These are phyloP conservation scores for Acanthosepion lycidas DNA, from an alignment of 2,888 invertebrate genomes.

Conservation along the genomic window DNA sequence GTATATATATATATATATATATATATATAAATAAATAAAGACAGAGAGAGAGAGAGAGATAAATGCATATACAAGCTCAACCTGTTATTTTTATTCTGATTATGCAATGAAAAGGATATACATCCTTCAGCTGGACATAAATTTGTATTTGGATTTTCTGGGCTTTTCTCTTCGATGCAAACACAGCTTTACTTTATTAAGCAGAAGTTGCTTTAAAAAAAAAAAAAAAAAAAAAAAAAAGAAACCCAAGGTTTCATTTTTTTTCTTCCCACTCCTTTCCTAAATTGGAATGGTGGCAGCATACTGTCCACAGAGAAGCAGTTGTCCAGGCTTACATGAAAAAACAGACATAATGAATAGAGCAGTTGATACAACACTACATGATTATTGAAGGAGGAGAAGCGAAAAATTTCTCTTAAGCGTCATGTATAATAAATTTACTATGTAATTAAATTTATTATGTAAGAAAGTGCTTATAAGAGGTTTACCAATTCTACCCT, in stretches of 20 bases:
- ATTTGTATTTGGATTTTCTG: background rate
- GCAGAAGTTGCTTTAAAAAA: background rate
- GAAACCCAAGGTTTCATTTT: background rate
- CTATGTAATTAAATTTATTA: no score
- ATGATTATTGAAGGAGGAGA: no score
- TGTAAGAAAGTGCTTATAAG: no score
- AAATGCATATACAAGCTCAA: background rate
- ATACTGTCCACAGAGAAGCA: background rate
- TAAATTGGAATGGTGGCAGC: background rate
- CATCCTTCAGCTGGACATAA: background rate
- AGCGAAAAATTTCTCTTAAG: no score
- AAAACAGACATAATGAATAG: background rate
- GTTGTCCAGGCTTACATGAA: background rate
- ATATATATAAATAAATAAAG: background rate
- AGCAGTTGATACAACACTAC: no score
- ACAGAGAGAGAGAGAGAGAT: background rate
- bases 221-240: background rate
- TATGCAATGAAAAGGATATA: background rate
- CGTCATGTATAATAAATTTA: no score
- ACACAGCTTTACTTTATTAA: background rate
- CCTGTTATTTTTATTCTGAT: background rate
- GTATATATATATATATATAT: no score
- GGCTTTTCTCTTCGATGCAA: background rate
- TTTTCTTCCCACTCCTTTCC: background rate
- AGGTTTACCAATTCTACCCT: no score